These are phyloP conservation scores for Leptoclinus maculatus DNA, from an alignment of 2,797 vertebrate species.

Conservation along the genomic window DNA sequence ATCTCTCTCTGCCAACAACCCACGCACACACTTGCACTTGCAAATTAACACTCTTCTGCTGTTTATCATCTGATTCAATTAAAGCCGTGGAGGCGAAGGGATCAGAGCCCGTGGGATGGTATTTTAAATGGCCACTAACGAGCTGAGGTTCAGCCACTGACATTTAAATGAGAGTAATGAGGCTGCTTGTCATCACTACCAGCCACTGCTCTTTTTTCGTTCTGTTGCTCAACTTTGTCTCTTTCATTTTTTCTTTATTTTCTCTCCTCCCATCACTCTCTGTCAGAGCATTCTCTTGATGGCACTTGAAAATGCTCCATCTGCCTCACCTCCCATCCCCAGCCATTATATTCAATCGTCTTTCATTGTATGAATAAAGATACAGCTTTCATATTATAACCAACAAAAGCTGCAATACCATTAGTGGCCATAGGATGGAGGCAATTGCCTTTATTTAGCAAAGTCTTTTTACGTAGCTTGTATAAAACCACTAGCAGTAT, in stretches of 20 bases:
- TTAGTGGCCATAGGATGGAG: not conserved
- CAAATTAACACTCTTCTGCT: constrained; percentile 68
- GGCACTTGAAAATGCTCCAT: constrained; percentile 36
- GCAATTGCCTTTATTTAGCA: not conserved
- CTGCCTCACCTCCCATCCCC: constrained; percentile 45
- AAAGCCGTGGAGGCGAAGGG: constrained; percentile 56
- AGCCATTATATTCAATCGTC: constrained; percentile 50
- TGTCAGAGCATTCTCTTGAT: constrained; percentile 15
- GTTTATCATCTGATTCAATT: constrained; percentile 78
- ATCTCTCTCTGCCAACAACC: constrained; percentile 45
- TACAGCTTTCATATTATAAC: not conserved
- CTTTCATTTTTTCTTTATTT: constrained; percentile 22
- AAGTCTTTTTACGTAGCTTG: no score
- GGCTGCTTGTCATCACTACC: constrained; percentile 62
- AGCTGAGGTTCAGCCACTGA: constrained; percentile 72
- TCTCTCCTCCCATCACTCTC: constrained; percentile 16
- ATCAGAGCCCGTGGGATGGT: constrained; percentile 56
- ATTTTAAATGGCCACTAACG: constrained; percentile 68
- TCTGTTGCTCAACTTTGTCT: constrained; percentile 23
- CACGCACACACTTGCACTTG: constrained; percentile 43
- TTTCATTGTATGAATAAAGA: constrained; percentile 23
- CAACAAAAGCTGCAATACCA: not conserved
- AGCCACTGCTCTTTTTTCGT: constrained; percentile 3
- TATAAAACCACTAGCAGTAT: no score
- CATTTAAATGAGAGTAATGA: constrained; percentile 82